Evolutionary conservation across 2,113 vertebrate species (phyloP), one percentile per base, ranked within the genome.

Genomic region (Pomatostomus ruficeps): DNA sequence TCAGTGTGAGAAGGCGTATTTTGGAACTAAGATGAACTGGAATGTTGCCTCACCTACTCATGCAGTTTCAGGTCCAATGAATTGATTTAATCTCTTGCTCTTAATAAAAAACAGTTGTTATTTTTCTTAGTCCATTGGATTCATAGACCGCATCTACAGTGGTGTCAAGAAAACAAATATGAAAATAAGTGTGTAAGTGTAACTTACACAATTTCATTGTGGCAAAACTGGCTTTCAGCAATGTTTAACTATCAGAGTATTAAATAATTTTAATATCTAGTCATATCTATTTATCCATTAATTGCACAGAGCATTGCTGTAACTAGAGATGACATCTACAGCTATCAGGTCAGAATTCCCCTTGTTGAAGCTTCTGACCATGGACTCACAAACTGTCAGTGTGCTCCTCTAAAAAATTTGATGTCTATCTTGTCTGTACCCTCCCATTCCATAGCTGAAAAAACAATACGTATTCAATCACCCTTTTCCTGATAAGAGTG

Each of bases 81-180:
- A 91, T 93, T 96, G 93, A 96, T 95, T 96, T 96, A 96, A 96
- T 96, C 91, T 96, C 88, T 93, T 43, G 36, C 68, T 95, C 57
- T 88, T 96, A 97, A 96, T 96, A 96, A 96, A 96, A 97, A 96
- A 10, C 94, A 96, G 88, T 96, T 95, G 94, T 93, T 92, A 95
- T 93, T 97, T 95, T 97, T 96, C 90, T 96, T 83, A 68, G 38
- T 92, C 79, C 72, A 65, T 61, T 90, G 90, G 79, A 90, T 95
- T 88, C 48, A 75, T 61, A 88, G 82, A 90, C 90, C 25, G 8
- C 88, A 93, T 91, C 85, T 86, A 95, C 63, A 90, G 24, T 71
- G 65, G 67, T 93, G 36, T 93, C 88, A 91, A 92, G 63, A 59
- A 91, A 89, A 89, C 55, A 85, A 68, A 81, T 72, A 85, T 2